Base-by-base conservation (phyloP, 2,888 invertebrate species). In the Sinhomidia bicolor region DNA sequence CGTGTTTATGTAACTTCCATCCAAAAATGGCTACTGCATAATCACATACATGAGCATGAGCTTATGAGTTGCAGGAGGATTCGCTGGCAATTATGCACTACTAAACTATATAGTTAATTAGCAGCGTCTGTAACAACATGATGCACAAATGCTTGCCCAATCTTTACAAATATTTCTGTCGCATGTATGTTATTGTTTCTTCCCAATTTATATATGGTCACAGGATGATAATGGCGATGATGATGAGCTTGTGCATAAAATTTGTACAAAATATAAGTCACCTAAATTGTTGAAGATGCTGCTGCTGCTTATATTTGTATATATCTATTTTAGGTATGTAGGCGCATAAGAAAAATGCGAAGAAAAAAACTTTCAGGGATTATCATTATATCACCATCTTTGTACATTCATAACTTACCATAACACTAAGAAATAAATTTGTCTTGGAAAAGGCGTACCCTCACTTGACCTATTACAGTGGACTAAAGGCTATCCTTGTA, bases 21-120 rank as follows among this genome's bases (percentile, higher is more conserved):
- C 83, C 83, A 71, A 83, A 83, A 71, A 83, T 83, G 83, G 83
- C 71, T 83, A 41, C 32, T 82, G 68, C 81, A 23, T 57, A 60
- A 80, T 60, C 68, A 68, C 68, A 17, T 20, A 32, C 68, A 17
- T 20, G 41, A 36, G 36, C 7, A 36, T 26, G 2, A n/a, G n/a
- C n/a, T 20, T 65, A 26, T 36, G 36, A 36, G n/a, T n/a, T n/a
- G n/a, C 20, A 17, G 62, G 1, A 41, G 36, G 14, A 47, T 68
- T n/a, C 26, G n/a, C n/a, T 14, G 23, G 3, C 74, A 74, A 74
- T 47, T 74, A 74, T 47, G 51, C 62, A 65, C 81, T 62, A 62
- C 9, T 60, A 60, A 60, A 41, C 60, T 60, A 62, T 14, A 82
- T 36, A 14, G 0, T 74, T 74, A 74, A 74, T 71, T 71, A 71